phyloP scores from a whole-genome alignment of 1,140 invertebrate species.

The Argopecten irradians region DNA sequence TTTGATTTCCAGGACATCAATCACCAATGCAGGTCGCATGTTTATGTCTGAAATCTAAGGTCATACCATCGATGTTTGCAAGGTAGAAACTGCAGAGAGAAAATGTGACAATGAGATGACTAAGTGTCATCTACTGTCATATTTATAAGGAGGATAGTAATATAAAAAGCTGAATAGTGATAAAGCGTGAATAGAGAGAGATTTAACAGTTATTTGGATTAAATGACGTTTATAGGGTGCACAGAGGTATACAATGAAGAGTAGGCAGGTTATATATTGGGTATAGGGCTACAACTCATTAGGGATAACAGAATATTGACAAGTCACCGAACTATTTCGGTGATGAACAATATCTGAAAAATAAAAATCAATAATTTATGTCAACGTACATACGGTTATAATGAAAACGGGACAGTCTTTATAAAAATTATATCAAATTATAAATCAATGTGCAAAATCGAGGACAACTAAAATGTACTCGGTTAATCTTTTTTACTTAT shows the following conservation, averaged over 20 bases:
- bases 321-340: background rate
- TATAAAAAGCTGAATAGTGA: background rate
- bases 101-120: background rate
- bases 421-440: background rate
- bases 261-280: background rate
- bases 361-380: background rate
- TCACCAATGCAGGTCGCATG: background rate
- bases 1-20: background rate
- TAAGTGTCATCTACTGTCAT: background rate
- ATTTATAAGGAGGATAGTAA: background rate
- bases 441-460: background rate
- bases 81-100: background rate
- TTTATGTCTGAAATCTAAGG: background rate
- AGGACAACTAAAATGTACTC: background rate
- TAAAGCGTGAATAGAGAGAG: background rate
- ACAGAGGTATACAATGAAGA: background rate
- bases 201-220: background rate
- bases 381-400: background rate
- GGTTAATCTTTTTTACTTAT: background rate
- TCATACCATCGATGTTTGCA: background rate
- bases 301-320: background rate
- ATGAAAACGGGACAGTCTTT: background rate
- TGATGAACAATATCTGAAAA: constrained; percentile 1
- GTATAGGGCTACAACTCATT: background rate
- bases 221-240: background rate